A percentile compares a stretch with the other conserved stretches of the same genome.
Evolutionary conservation across 2,113 vertebrate species (phyloP).

Genomic region (Tylochromis polylepis): DNA sequence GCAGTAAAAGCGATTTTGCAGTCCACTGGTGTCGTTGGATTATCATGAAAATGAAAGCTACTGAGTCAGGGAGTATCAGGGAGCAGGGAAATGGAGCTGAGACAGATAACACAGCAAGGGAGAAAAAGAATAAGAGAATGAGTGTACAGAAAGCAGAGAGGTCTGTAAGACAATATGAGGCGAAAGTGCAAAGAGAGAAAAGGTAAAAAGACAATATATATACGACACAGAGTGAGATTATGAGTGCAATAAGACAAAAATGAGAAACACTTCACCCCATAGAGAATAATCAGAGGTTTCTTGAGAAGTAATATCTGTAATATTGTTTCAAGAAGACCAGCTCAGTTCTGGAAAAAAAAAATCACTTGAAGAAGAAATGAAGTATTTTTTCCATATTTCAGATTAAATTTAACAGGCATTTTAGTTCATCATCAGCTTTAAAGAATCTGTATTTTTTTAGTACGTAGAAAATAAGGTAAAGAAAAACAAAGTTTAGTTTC

Average conservation of each 20-base stretch:
- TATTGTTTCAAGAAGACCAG: slow-evolving; percentile 63
- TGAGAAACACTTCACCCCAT: slow-evolving; percentile 65
- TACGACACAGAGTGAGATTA: slow-evolving; percentile 68
- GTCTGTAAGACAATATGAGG: slow-evolving; percentile 64
- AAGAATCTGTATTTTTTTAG: background rate
- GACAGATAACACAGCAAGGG: slow-evolving; percentile 70
- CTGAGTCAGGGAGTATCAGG: slow-evolving; percentile 75
- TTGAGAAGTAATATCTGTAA: slow-evolving; percentile 70
- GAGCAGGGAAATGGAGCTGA: slow-evolving; percentile 72
- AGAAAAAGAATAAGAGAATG: slow-evolving; percentile 50
- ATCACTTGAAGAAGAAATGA: slow-evolving; percentile 22
- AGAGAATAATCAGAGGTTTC: slow-evolving; percentile 70
- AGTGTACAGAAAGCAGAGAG: slow-evolving; percentile 44
- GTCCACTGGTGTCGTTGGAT: slow-evolving; percentile 74
- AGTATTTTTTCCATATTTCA: background rate
- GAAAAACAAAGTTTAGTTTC: background rate
- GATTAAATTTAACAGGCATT: background rate
- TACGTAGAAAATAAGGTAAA: background rate
- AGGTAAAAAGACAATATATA: slow-evolving; percentile 74
- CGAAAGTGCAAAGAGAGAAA: slow-evolving; percentile 56
- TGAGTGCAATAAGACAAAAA: slow-evolving; percentile 68
- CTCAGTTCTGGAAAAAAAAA: slow-evolving; percentile 43
- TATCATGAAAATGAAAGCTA: slow-evolving; percentile 80
- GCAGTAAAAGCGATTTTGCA: slow-evolving; percentile 72
- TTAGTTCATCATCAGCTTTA: background rate